phyloP scores from a whole-genome alignment of 2,797 vertebrate species.

The Semotilus atromaculatus region DNA sequence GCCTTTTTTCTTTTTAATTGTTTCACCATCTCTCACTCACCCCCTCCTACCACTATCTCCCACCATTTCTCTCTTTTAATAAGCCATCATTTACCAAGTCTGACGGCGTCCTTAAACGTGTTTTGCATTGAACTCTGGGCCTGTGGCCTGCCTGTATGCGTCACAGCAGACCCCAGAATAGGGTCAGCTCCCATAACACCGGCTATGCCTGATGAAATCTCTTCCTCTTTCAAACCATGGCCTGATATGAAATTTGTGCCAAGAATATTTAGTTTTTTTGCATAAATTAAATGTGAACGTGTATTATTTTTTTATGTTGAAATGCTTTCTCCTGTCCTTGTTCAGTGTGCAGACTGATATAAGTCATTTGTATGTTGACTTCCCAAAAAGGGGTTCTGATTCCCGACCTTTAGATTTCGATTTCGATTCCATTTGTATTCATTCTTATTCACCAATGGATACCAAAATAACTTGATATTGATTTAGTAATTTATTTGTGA shows the following conservation, averaged over 20 bases:
- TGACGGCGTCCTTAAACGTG: slow-evolving; percentile 49
- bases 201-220: slow-evolving; percentile 42
- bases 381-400: background rate
- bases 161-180: background rate
- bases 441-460: background rate
- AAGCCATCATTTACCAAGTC: slow-evolving; percentile 55
- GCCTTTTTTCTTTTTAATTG: slow-evolving; percentile 32
- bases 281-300: slow-evolving; percentile 12
- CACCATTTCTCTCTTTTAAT: slow-evolving; percentile 47
- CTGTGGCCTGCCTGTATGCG: background rate
- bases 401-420: background rate
- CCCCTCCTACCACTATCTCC: slow-evolving; percentile 41
- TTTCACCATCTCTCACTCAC: slow-evolving; percentile 8
- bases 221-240: background rate
- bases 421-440: background rate
- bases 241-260: slow-evolving; percentile 33
- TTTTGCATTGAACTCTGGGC: slow-evolving; percentile 51
- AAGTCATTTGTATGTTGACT: background rate
- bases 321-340: background rate
- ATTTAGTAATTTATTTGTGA: background rate
- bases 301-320: background rate
- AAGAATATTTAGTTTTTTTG: background rate
- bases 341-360: background rate
- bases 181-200: slow-evolving; percentile 28
- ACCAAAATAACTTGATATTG: background rate